Evolutionary conservation across 1,140 invertebrate genomes (phyloP), one percentile per base, ranked within the genome.

Genomic region (Himalopsyche phryganea): DNA sequence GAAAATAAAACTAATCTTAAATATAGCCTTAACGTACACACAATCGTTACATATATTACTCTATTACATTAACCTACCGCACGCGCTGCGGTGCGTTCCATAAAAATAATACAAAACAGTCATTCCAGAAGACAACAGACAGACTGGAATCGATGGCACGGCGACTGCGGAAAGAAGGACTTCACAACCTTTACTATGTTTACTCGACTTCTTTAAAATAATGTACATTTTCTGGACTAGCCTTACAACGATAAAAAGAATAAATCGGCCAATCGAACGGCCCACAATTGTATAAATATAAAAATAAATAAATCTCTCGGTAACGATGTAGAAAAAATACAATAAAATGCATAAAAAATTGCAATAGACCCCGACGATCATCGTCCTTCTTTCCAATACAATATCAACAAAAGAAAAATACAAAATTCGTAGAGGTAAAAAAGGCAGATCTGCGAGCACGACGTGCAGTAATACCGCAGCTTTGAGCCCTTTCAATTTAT

Each of bases 101-200:
- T 68, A 76, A 71, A 69, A 72, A 71, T 72, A 63, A 72, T 68
- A 77, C 71, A 69, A 71, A 71, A 73, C 76, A 74, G 73, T 77
- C 73, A 70, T 72, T 68, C 70, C 69, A 70, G 71, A 74, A 69
- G 69, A 68, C 65, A 67, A 68, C 56, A 53, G 60, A 74, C 75
- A 75, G 73, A 74, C 74, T 76, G 73, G 73, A 72, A 67, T 66
- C 71, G 76, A 76, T 74, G 76, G 74, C 75, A 72, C 67, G 68
- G 65, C 71, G 71, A 19, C 70, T 70, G 66, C 73, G 61, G 71
- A 73, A 75, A 77, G 74, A 76, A 76, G 76, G 75, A 77, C 67
- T 49, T 73, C 74, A 77, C 76, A 77, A 78, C 76, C 75, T 13
- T 51, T n/a, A 32, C 33, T 13, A 10, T 36, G 45, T 32, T 36